Percentiles rank a stretch among this genome's conserved stretches.
Conservation (phyloP, 2,888 invertebrate genomes). For the Himalopsyche japonica region DNA sequence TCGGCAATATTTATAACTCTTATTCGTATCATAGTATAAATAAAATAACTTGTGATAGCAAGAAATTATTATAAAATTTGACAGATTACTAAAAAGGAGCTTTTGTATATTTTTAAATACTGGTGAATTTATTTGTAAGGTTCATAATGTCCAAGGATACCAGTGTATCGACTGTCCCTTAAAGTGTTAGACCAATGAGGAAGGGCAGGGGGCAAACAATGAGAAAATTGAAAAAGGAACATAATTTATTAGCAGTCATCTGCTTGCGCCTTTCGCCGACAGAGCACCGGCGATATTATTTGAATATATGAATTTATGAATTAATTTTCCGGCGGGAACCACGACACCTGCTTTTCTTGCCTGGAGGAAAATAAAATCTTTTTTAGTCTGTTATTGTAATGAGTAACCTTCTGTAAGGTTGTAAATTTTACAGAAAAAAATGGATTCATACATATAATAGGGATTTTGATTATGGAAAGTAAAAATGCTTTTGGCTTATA, state of each 20-base stretch:
- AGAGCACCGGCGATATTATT: conserved; percentile 32
- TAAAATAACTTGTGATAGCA: too few species aligned
- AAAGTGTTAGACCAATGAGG: background rate
- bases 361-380: conserved; percentile 2
- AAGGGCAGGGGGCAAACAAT: conserved; percentile 14
- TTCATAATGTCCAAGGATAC: too few species aligned
- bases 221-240: conserved; percentile 31
- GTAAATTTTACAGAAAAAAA: background rate
- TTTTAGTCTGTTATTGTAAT: conserved; percentile 30
- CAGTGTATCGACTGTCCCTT: background rate
- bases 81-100: too few species aligned
- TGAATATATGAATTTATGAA: conserved; percentile 40
- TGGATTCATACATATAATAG: background rate
- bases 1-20: too few species aligned
- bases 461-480: background rate
- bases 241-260: conserved; percentile 37
- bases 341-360: conserved; percentile 29
- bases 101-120: too few species aligned
- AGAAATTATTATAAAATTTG: too few species aligned
- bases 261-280: conserved; percentile 13
- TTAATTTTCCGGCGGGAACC: conserved; percentile 34
- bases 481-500: too few species aligned
- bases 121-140: too few species aligned
- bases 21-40: too few species aligned
- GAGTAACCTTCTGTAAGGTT: conserved; percentile 22